Evolutionary conservation across 1,140 invertebrate genomes (phyloP), one percentile per base, ranked within the genome.

Genomic region (Manduca sexta): DNA sequence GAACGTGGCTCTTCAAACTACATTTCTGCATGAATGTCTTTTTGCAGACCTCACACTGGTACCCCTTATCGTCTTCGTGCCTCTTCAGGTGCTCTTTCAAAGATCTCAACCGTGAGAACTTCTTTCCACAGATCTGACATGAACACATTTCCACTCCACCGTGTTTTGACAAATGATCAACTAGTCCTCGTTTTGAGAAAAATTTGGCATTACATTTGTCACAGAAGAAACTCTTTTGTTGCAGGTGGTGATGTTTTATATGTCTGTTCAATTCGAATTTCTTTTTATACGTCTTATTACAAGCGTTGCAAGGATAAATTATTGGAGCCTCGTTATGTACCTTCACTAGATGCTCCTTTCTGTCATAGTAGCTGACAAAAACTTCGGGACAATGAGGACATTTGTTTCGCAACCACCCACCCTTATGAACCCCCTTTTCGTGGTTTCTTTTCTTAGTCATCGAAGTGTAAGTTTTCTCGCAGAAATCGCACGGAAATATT

Each of bases 61-160:
- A 89, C 1, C 81, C 81, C 29, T 89, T 90, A 33, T 90, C 86
- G 18, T 91, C 91, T 0, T 91, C 88, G 53, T 91, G 90, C 0
- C 73, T 60, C 33, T 64, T 71, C 58, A 83, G 64, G 39, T 86
- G 95, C 78, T 97, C 95, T 26, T 92, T 93, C 6, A 96, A 71
- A 10, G 95, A 95, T 0, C 94, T 92, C 84, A 93, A 92, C 52
- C 91, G 91, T 1, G 88, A 88, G 7, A 90, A 89, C 0, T 81
- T 66, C 37, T 89, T 94, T 10, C 91, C 91, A 68, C 95, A 97
- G 1, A 94, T 90, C 10, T 87, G 83, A 72, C 95, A 97, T 8
- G 93, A 72, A 50, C 79, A 89, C 10, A 67, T 47, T 29, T 81
- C 68, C 0, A 69, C 66, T n/a, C 78, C 83, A 0, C 67, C 60